Conservation (phyloP, 30 jellyfish, hydroid and myxozoan genomes). For the Pelagia noctiluca region DNA sequence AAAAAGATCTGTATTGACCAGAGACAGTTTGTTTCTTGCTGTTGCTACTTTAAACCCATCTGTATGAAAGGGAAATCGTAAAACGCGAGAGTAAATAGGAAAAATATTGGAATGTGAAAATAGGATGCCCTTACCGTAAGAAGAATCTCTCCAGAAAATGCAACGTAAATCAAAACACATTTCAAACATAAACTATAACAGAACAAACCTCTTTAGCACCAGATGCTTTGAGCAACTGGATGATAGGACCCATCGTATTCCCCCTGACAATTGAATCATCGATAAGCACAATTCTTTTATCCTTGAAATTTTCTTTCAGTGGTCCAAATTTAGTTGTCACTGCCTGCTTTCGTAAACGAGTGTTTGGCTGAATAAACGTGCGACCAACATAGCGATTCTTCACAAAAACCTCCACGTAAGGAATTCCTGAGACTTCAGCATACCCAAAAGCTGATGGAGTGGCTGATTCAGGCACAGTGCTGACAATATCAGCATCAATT, state of each 20-base stretch:
- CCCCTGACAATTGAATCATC: conserved; percentile 97
- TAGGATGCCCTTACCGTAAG: too few relatives aligned
- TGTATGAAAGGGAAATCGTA: too few relatives aligned
- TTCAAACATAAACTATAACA: background rate
- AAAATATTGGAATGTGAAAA: too few relatives aligned
- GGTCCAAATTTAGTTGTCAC: conserved; percentile 95
- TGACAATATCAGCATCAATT: conserved; percentile 89
- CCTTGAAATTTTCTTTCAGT: conserved; percentile 68
- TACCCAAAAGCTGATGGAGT: conserved; percentile 95
- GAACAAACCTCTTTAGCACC: conserved; percentile 96
- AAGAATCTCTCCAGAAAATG: background rate
- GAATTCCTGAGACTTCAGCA: conserved; percentile 85
- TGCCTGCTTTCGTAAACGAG: conserved; percentile 77
- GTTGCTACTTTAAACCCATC: too few relatives aligned
- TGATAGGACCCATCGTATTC: conserved; percentile 88
- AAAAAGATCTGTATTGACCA: too few relatives aligned
- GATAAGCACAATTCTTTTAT: conserved; percentile 73
- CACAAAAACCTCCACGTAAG: conserved; percentile 85
- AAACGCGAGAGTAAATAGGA: too few relatives aligned
- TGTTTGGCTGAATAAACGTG: conserved; percentile 86
- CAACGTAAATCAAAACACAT: background rate
- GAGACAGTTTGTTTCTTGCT: too few relatives aligned
- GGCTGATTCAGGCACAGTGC: conserved; percentile 97
- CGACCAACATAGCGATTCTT: conserved; percentile 97
- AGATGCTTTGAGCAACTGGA: conserved; percentile 70